A percentile compares a stretch with the other conserved stretches of the same genome.
Evolutionary conservation across 2,888 invertebrate species (phyloP).

Genomic region (Bedellia somnulentella): DNA sequence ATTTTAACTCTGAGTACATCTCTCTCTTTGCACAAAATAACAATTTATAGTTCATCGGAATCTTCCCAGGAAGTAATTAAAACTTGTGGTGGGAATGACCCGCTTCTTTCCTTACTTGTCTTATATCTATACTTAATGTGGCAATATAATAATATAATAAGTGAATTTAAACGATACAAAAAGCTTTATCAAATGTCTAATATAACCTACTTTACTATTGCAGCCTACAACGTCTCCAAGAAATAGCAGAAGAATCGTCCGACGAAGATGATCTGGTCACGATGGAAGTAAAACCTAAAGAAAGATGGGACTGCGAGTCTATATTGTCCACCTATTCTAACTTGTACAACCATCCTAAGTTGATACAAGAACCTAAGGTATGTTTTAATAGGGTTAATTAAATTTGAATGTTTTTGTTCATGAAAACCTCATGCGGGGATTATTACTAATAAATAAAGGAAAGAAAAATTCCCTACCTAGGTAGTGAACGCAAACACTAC

Average conservation of each 20-base stretch:
- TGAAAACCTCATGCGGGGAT: too few species aligned
- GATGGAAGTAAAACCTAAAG: constrained; percentile 64
- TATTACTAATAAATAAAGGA: too few species aligned
- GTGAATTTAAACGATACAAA: background rate
- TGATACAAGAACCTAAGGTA: constrained; percentile 76
- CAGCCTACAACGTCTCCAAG: constrained; percentile 44
- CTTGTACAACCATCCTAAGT: constrained; percentile 88
- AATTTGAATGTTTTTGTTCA: too few species aligned
- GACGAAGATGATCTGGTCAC: constrained; percentile 64
- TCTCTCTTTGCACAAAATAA: too few species aligned
- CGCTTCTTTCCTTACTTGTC: too few species aligned
- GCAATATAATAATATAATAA: background rate
- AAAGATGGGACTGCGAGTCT: constrained; percentile 90
- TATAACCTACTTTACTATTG: background rate
- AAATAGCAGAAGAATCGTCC: constrained; percentile 46
- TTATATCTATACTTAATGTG: background rate
- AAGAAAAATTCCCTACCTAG: too few species aligned
- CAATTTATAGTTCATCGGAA: too few species aligned
- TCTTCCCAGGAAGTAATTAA: too few species aligned
- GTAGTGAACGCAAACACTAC: too few species aligned
- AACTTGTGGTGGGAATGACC: too few species aligned
- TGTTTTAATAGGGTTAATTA: constrained; percentile 11
- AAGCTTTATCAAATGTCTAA: background rate
- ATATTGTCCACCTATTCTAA: constrained; percentile 89
- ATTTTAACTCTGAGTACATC: too few species aligned